Conservation (phyloP, 2,797 vertebrate species). For the Brotula barbata region DNA sequence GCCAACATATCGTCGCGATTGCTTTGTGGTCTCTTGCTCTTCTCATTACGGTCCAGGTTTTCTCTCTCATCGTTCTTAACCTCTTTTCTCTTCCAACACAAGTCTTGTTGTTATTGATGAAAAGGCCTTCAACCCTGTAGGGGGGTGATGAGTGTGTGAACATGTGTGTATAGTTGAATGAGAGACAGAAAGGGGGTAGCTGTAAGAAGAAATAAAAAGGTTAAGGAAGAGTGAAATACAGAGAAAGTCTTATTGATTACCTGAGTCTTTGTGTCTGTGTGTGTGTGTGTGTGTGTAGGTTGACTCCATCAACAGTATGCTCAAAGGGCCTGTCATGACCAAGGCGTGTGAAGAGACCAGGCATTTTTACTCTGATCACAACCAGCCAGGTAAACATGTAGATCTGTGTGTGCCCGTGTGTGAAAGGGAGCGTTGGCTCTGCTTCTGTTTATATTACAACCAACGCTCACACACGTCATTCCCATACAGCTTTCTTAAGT, state of each 20-base stretch:
- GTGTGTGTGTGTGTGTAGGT: conserved; percentile 78
- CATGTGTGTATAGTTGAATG: conserved; percentile 7
- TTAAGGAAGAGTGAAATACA: background rate
- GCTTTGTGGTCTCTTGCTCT: conserved; percentile 27
- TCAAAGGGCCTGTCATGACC: conserved; percentile 91
- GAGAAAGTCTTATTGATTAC: conserved; percentile 17
- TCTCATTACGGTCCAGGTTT: conserved; percentile 40
- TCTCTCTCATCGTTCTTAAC: conserved; percentile 38
- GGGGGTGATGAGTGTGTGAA: conserved; percentile 5
- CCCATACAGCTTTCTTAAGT: too few relatives aligned
- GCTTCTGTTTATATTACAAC: conserved; percentile 2
- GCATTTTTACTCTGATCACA: conserved; percentile 95
- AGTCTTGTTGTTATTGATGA: conserved; percentile 27
- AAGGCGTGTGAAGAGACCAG: conserved; percentile 96
- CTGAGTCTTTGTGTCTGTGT: conserved; percentile 8
- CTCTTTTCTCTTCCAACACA: conserved; percentile 32
- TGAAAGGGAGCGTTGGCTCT: background rate
- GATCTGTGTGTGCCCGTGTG: conserved; percentile 29
- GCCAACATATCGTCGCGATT: conserved; percentile 64
- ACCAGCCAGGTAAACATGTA: conserved; percentile 85
- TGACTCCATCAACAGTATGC: conserved; percentile 92
- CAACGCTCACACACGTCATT: conserved; percentile 3
- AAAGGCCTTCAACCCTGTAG: conserved; percentile 33
- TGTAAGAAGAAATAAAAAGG: background rate
- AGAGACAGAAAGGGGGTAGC: conserved; percentile 2